These are phyloP conservation scores for Ophiothrix spiculata DNA, from an alignment of 35 echinoderm and acorn worm species.

Conservation along the genomic window DNA sequence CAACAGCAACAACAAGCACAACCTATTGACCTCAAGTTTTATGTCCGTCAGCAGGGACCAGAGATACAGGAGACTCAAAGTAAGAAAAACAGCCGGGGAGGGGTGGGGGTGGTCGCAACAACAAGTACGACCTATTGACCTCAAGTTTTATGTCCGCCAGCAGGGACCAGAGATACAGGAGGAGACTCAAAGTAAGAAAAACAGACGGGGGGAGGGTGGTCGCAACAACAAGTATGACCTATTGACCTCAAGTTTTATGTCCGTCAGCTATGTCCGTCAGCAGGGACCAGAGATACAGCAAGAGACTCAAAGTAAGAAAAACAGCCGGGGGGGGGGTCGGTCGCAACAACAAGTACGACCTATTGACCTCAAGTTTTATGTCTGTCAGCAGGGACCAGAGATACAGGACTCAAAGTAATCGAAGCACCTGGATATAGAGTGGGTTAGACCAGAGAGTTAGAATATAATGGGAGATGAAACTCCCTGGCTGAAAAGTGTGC, in stretches of 20 bases:
- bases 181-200: too few relatives aligned
- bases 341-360: conserved; percentile 34
- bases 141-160: background rate
- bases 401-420: background rate
- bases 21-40: conserved; percentile 85
- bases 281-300: too few relatives aligned
- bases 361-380: conserved; percentile 82
- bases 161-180: too few relatives aligned
- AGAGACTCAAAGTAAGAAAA: too few relatives aligned
- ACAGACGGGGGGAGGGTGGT: background rate
- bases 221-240: background rate
- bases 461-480: too few relatives aligned
- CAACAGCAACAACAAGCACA: conserved; percentile 19
- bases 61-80: background rate
- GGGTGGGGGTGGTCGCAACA: background rate
- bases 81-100: background rate
- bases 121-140: too few relatives aligned
- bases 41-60: conserved; percentile 40
- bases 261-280: conserved; percentile 4
- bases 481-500: too few relatives aligned
- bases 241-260: background rate
- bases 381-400: conserved; percentile 29
- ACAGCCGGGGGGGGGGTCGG: background rate
- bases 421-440: too few relatives aligned
- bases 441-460: too few relatives aligned